Evolutionary conservation across 1,140 invertebrate genomes (phyloP).

Genomic region (Papilio aristodemus): DNA sequence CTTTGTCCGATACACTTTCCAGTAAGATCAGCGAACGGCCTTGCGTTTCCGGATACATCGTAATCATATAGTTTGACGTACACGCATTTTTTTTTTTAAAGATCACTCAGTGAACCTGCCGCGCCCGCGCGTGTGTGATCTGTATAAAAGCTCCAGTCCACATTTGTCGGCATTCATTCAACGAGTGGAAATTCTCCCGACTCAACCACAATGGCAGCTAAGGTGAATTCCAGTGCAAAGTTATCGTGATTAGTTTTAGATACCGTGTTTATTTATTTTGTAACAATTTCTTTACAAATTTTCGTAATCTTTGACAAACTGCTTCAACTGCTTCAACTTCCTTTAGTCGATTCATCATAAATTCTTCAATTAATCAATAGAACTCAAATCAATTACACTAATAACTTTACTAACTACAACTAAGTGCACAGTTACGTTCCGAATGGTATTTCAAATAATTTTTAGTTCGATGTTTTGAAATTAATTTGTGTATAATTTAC

Average conservation of each 20-base stretch:
- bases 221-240: slow-evolving; percentile 56
- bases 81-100: slow-evolving; percentile 55
- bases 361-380: background rate
- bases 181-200: slow-evolving; percentile 56
- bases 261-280: background rate
- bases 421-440: too few relatives aligned
- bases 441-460: too few relatives aligned
- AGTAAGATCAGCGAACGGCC: slow-evolving; percentile 49
- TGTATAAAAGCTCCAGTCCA: slow-evolving; percentile 65
- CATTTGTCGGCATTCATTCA: slow-evolving; percentile 60
- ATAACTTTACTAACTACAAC: too few relatives aligned
- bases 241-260: slow-evolving; percentile 22
- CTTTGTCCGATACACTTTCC: slow-evolving; percentile 45
- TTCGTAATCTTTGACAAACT: background rate
- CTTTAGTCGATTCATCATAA: background rate
- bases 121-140: slow-evolving; percentile 59
- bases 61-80: slow-evolving; percentile 46
- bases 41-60: slow-evolving; percentile 70
- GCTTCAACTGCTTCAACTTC: too few relatives aligned
- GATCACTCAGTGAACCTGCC: slow-evolving; percentile 59
- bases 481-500: too few relatives aligned
- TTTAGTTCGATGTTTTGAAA: too few relatives aligned
- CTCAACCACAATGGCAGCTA: slow-evolving; percentile 67
- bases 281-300: background rate
- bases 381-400: background rate